Conservation (phyloP, 2,113 vertebrate species). For the Mesoclemmys tuberculata region DNA sequence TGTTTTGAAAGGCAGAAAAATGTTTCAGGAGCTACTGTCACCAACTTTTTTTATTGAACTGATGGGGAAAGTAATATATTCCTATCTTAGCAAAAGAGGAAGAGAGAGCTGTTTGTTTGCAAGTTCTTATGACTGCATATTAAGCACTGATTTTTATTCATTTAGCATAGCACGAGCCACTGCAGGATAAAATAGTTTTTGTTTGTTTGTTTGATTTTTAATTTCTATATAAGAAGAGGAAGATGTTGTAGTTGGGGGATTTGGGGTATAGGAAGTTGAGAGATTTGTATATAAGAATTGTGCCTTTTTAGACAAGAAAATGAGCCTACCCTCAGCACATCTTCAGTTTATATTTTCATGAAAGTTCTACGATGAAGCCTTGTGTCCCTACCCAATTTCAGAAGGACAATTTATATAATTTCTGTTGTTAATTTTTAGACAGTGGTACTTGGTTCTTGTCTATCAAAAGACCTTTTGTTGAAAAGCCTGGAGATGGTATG, state of each 20-base stretch:
- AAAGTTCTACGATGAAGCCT: not conserved
- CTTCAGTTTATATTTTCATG: not conserved
- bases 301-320: not conserved
- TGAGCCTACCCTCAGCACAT: not conserved
- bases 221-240: not conserved
- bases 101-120: not conserved
- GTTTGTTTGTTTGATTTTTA: not conserved
- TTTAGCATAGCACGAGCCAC: not conserved
- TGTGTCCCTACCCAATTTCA: not conserved
- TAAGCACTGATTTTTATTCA: not conserved
- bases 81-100: not conserved
- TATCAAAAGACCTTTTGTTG: not conserved
- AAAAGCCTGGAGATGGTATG: not conserved
- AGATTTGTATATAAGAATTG: not conserved
- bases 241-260: not conserved
- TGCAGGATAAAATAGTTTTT: not conserved
- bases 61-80: not conserved
- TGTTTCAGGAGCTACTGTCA: not conserved
- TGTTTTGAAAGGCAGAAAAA: not conserved
- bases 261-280: not conserved
- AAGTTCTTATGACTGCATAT: rapidly evolving
- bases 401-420: not conserved
- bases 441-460: not conserved
- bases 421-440: not conserved
- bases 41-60: not conserved